phyloP scores from a whole-genome alignment of 2,888 invertebrate genomes.

The Nomada flava region DNA sequence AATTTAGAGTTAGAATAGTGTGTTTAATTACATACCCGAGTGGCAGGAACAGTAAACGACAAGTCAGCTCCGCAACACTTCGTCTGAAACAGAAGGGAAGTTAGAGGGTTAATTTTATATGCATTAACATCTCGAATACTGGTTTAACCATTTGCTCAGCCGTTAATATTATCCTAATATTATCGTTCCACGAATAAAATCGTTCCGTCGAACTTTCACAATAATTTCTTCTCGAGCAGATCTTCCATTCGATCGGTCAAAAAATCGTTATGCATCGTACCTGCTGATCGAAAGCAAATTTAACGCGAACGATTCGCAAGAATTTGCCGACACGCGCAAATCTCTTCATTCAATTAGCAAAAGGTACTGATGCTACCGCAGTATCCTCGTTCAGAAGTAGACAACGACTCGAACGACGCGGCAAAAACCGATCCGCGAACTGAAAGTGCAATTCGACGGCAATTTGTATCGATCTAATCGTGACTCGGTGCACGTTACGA shows the following conservation, averaged over 20 bases:
- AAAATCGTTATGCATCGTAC: neutral
- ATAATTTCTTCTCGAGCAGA: neutral
- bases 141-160: too few relatives aligned
- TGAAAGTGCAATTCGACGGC: neutral
- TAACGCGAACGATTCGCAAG: neutral
- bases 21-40: slow-evolving; percentile 9
- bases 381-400: neutral
- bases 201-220: neutral
- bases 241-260: neutral
- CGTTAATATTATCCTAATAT: too few relatives aligned
- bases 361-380: slow-evolving; percentile 3
- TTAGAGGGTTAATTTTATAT: neutral
- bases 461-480: neutral
- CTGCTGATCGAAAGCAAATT: too few relatives aligned
- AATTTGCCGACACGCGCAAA: too few relatives aligned
- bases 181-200: too few relatives aligned
- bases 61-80: slow-evolving; percentile 13
- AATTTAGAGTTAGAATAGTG: neutral
- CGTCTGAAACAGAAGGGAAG: slow-evolving; percentile 2
- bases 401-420: neutral
- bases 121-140: neutral
- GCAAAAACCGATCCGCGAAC: neutral
- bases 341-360: neutral
- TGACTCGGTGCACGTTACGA: neutral
- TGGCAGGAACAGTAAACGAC: slow-evolving; percentile 14